A percentile compares a stretch with the other conserved stretches of the same genome.
These are phyloP conservation scores for Galagoides demidoff DNA, from an alignment of 2,797 vertebrate species.

Conservation along the genomic window DNA sequence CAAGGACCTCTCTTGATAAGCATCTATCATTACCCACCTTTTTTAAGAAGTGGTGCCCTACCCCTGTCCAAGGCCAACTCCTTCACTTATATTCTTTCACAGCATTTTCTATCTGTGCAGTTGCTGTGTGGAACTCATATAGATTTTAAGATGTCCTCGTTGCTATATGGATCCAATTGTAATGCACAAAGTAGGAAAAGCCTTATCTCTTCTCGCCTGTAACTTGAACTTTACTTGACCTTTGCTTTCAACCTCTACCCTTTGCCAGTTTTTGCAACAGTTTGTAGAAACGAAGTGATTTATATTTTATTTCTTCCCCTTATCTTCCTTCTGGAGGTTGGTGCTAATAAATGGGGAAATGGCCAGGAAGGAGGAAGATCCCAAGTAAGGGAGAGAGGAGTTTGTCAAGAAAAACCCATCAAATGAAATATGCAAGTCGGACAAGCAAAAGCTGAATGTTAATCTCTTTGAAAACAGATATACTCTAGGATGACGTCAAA, in stretches of 20 bases:
- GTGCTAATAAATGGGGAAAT: slow-evolving; percentile 67
- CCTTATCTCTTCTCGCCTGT: slow-evolving; percentile 13
- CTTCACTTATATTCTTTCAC: neutral
- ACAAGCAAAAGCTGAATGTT: slow-evolving; percentile 43
- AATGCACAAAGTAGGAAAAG: slow-evolving; percentile 20
- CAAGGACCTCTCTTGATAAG: neutral
- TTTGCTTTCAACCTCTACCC: slow-evolving; percentile 64
- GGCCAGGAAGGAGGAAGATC: slow-evolving; percentile 38
- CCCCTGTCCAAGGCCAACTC: slow-evolving; percentile 2
- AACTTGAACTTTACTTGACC: slow-evolving; percentile 69
- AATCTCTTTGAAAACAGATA: slow-evolving; percentile 64
- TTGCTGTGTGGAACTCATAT: slow-evolving; percentile 21
- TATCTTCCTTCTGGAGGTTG: slow-evolving; percentile 49
- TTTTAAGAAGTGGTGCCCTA: neutral
- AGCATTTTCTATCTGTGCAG: neutral
- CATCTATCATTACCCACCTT: neutral
- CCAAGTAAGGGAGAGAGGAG: neutral
- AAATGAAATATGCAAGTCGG: slow-evolving; percentile 51
- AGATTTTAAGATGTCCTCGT: slow-evolving; percentile 53
- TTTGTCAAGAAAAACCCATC: slow-evolving; percentile 30
- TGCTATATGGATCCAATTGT: slow-evolving; percentile 46
- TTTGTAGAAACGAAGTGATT: slow-evolving; percentile 66
- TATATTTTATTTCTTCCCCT: slow-evolving; percentile 69
- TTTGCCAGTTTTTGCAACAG: slow-evolving; percentile 68
- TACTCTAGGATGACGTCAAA: slow-evolving; percentile 33